Evolutionary conservation across 2,888 invertebrate genomes (phyloP).

Genomic region (Hanleya hanleyi): DNA sequence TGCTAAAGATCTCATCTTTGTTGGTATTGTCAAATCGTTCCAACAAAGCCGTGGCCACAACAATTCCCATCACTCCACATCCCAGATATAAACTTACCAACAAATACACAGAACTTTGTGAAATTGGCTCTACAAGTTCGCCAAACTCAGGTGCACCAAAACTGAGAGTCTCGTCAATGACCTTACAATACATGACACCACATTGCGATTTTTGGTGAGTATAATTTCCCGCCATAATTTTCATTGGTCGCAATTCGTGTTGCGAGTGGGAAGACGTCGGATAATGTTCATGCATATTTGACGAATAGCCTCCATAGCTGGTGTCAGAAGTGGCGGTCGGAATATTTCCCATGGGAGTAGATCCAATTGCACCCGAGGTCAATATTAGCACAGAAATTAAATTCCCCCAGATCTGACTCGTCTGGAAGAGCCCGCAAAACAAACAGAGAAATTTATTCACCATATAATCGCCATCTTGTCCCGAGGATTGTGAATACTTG

Average conservation of each 20-base stretch:
- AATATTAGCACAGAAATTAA: constrained; percentile 64
- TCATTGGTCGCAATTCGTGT: neutral
- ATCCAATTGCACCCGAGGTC: constrained; percentile 29
- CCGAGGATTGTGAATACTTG: constrained; percentile 60
- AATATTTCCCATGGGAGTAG: constrained; percentile 11
- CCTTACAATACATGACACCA: constrained; percentile 49
- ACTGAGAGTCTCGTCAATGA: constrained; percentile 1
- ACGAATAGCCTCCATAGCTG: neutral
- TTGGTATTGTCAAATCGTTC: constrained; percentile 54
- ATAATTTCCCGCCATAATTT: neutral
- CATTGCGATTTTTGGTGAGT: constrained; percentile 28
- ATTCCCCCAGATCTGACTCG: constrained; percentile 70
- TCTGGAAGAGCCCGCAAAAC: constrained; percentile 65
- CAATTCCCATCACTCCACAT: constrained; percentile 62
- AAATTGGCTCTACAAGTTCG: constrained; percentile 25
- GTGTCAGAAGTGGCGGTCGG: neutral
- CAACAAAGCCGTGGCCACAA: constrained; percentile 56
- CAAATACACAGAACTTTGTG: constrained; percentile 54
- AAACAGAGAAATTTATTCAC: constrained; percentile 69
- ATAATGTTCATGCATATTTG: neutral
- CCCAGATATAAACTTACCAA: constrained; percentile 63
- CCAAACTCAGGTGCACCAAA: constrained; percentile 11
- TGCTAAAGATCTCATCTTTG: constrained; percentile 43
- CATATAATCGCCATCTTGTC: constrained; percentile 55
- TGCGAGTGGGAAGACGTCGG: no score